These are phyloP conservation scores for Andrena haemorrhoa DNA, from an alignment of 2,888 invertebrate genomes.

Conservation along the genomic window DNA sequence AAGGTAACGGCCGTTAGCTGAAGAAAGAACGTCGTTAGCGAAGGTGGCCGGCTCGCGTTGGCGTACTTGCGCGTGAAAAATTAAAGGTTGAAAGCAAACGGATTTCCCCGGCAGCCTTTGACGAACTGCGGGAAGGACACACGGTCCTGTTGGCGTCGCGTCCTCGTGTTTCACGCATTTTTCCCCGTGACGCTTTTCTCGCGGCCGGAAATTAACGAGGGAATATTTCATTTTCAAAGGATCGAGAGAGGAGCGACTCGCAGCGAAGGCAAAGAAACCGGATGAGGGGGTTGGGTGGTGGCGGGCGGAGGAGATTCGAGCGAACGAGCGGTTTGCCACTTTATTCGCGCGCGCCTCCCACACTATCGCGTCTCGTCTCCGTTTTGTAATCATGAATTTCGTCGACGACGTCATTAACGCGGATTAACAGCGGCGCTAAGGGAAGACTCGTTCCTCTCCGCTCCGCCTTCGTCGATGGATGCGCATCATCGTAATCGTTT, in stretches of 20 bases:
- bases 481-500: conserved; percentile 54
- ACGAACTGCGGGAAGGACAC: conserved; percentile 58
- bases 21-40: conserved; percentile 63
- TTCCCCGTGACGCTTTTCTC: conserved; percentile 68
- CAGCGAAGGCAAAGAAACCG: conserved; percentile 39
- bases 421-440: conserved; percentile 60
- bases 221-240: conserved; percentile 73
- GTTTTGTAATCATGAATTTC: conserved; percentile 71
- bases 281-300: conserved; percentile 5
- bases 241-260: conserved; percentile 46
- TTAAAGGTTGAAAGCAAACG: conserved; percentile 69
- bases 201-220: conserved; percentile 71
- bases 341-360: conserved; percentile 54
- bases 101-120: conserved; percentile 67
- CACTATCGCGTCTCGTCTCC: conserved; percentile 54
- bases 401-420: conserved; percentile 67
- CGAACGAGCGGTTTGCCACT: conserved; percentile 66
- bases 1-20: conserved; percentile 8
- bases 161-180: conserved; percentile 67
- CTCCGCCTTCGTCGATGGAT: not conserved
- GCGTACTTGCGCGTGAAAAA: conserved; percentile 66
- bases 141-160: conserved; percentile 23
- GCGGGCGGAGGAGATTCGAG: conserved; percentile 45
- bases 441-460: conserved; percentile 38
- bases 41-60: conserved; percentile 44